Conservation (phyloP, 2,113 vertebrate genomes). For the Myotis yumanensis region DNA sequence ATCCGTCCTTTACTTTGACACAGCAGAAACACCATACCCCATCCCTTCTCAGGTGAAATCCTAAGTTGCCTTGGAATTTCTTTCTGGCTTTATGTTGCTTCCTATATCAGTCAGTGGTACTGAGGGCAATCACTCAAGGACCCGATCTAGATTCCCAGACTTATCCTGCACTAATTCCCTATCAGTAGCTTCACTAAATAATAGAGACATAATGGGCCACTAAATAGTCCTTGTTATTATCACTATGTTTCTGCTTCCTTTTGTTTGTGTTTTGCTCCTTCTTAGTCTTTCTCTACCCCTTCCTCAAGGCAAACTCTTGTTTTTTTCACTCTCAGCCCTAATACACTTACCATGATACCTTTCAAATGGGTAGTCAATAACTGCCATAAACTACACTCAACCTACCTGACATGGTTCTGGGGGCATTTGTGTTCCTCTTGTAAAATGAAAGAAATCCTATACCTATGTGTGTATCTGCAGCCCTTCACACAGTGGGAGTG, state of each 20-base stretch:
- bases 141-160: neutral
- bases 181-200: neutral
- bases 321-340: neutral
- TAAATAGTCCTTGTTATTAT: neutral
- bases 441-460: neutral
- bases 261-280: neutral
- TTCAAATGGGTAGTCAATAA: neutral
- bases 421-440: neutral
- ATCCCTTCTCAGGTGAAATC: neutral
- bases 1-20: neutral
- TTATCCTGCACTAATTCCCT: neutral
- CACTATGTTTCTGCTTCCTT: neutral
- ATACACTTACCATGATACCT: neutral
- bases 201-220: neutral
- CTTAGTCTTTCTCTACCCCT: neutral
- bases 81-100: neutral
- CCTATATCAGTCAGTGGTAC: neutral
- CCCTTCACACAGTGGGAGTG: neutral
- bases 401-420: neutral
- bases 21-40: neutral
- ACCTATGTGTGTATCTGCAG: neutral
- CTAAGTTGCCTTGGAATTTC: neutral
- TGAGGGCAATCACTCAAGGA: neutral
- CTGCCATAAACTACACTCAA: neutral
- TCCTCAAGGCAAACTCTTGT: neutral